Evolutionary conservation across 1,140 invertebrate species (phyloP), one percentile per base, ranked within the genome.

Genomic region (Himalopsyche phryganea): DNA sequence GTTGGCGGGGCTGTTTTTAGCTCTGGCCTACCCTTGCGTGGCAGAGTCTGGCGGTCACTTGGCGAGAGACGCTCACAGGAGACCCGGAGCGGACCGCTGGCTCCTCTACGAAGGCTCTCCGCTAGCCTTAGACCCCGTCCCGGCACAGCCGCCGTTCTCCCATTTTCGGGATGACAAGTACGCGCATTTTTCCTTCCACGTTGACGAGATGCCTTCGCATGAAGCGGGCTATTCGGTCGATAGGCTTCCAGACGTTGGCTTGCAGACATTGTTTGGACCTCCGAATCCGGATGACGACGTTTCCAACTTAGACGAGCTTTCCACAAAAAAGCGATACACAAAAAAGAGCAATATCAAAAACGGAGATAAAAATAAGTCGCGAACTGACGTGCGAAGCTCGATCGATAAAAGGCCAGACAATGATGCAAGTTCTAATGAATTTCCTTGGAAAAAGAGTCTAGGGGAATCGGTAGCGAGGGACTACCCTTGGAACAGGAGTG

Each of bases 131-230:
- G 62, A 60, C 19, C 62, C 58, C 41, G 58, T 58, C 32, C 53
- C 52, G 2, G 57, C 57, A 15, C 48, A 48, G 13, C 20, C 47
- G 20, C 59, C 59, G 10, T 57, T 61, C 42, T 56, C 61, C 13
- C 61, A 64, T 40, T 64, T 64, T 53, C 58, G 61, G 10, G 58
- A 60, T 41, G 61, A 64, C 28, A 65, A 61, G 42, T 65, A 61
- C 51, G 47, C 51, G 28, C 63, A 61, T 44, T 65, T 65, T 47
- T 46, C 56, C 23, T 63, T 63, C 49, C 48, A 55, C 40, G 36
- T 48, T 10, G 63, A 65, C 40, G 61, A 64, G 35, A 28, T 64
- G 15, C 36, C 52, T n/a, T 36, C 53, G 6, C 58, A 60, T 45
- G 56, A 54, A 1, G 1, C 35, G 14, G 47, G 46, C 0, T 55